Evolutionary conservation across 2,888 invertebrate genomes (phyloP), one percentile per base, ranked within the genome.

Genomic region (Poecilobothrus nobilitatus): DNA sequence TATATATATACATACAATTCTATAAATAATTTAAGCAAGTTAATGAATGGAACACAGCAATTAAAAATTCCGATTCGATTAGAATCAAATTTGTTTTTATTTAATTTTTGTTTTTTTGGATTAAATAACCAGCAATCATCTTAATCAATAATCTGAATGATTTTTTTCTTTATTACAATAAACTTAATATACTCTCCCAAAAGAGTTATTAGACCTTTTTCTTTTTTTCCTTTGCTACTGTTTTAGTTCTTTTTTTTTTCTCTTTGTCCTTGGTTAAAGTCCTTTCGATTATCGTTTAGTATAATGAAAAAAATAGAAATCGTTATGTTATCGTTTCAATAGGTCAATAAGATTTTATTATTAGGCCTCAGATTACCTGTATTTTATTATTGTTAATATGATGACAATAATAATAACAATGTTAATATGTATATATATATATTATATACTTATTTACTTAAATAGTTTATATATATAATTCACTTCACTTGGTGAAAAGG

Each of bases 341-440:
- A 53, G 53, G 53, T 53, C 53, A 53, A 53, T 53, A 53, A 53
- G 53, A 53, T 18, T 53, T 53, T 53, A 53, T 53, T 53, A 53
- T 53, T 53, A 53, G 18, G 53, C 18, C 5, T 53, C 18, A 53
- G 53, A 53, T 53, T 53, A 53, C 53, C 53, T 53, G 53, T 4
- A 27, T 27, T 27, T 27, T 27, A 27, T 53, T 53, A 53, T 53
- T 53, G 15, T 53, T 53, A 53, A 15, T 18, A 53, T 53, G 18
- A 18, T 53, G 53, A 37, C 12, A 12, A 10, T 37, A 12, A 10
- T 37, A 12, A 37, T 37, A 37, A 37, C 37, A 37, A 37, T 37
- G 27, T 5, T 27, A 4, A 27, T 27, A 4, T 27, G 27, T 27
- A 5, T 27, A 27, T 27, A 27, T 27, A 27, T 27, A 27, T 2